Evolutionary conservation across 2,888 invertebrate species (phyloP), one percentile per base, ranked within the genome.

Genomic region (Coelogynopora nodosa): DNA sequence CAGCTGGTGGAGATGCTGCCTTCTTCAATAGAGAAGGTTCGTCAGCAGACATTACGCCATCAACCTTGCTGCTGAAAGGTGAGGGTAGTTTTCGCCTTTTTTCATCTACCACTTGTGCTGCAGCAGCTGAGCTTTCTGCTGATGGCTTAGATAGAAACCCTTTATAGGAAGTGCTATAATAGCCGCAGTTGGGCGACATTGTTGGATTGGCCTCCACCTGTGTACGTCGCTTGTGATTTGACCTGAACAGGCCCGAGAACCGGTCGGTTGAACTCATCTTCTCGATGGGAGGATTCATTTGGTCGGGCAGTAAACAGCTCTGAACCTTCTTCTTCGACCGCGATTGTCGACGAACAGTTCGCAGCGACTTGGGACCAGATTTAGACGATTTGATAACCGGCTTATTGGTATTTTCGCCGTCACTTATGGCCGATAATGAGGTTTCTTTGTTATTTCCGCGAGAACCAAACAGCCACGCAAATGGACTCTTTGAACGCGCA

Each of bases 401-500:
- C 23, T 74, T 74, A 26, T 26, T 26, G 2, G 10, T 23, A 13
- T 74, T 13, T 26, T 74, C 74, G 10, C 23, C 27, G 74, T 74
- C 74, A 23, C 74, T 74, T 13, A 74, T 26, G 2, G 2, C 10
- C 23, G 18, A 10, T 26, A 74, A 26, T 10, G 74, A 13, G 23
- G 74, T 74, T 23, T 74, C 74, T 26, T 74, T 74, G 23, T 26
- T 74, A 26, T 26, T 74, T 28, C 82, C 82, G 5, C 31, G 30
- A 5, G 30, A 30, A 1, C 82, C 30, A 23, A 82, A 82, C 2
- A 82, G 2, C 82, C 82, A 82, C 18, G 2, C 2, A 23, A 82
- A 82, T 2, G 82, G 82, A 23, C 82, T 82, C 82, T 82, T 82
- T 10, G 82, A 82, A 26, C 82, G 30, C 27, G 30, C 5, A 13